Base-by-base conservation (phyloP, 2,113 vertebrate genomes). In the Epinephelus cyanopodus region DNA sequence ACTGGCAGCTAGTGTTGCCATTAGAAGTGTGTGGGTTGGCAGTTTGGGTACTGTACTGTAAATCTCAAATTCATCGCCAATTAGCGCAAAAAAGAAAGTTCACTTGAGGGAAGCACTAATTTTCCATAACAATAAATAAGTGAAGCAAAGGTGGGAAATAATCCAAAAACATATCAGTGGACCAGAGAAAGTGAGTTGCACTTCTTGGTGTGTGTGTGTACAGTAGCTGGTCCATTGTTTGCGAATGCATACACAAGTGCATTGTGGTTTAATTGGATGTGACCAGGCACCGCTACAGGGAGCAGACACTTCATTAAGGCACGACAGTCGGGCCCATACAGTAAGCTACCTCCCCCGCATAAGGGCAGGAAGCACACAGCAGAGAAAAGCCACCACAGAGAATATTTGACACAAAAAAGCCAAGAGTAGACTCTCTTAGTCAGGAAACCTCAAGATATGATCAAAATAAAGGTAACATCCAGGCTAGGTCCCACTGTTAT, bases 251-350 rank as follows among this genome's bases (percentile, higher is more conserved):
- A 85, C 74, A 72, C 87, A 61, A 73, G 67, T 73, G 76, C 64
- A 83, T 85, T 83, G 77, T 58, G 65, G 63, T 86, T 84, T 92
- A 93, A 93, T 86, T 87, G 80, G 87, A 87, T 81, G 84, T 79
- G 82, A 89, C 62, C 77, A 79, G 75, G 61, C 77, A 75, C 79
- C 17, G 62, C 86, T 70, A 82, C 71, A 79, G 79, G 71, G 66
- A 89, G 84, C 81, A 80, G 73, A 86, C 78, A 82, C 81, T 90
- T 92, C 89, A 94, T 93, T 90, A 94, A 64, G 64, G 66, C 73
- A 53, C 29, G 77, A 88, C 74, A 88, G 83, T 86, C 53, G 21
- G 62, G 68, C 58, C 66, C 50, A 74, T 72, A 82, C 57, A 79
- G 88, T 61, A 67, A 53, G 62, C 57, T 57, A 54, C 65, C 62